A percentile compares a stretch with the other conserved stretches of the same genome.
Evolutionary conservation across 1,140 invertebrate species (phyloP).

Genomic region (Drosophila saltans): DNA sequence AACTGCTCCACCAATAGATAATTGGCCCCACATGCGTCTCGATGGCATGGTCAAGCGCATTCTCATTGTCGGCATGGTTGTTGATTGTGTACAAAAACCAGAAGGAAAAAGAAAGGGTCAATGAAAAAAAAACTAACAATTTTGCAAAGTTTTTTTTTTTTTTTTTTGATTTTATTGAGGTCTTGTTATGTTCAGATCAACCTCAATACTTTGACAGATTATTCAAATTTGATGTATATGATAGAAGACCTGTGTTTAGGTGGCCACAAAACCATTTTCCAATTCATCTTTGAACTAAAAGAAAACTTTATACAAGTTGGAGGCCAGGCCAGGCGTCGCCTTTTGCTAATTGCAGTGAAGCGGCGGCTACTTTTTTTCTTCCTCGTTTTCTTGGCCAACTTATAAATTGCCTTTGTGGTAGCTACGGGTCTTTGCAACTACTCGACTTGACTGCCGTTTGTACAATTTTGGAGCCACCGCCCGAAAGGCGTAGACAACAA

Average conservation of each 20-base stretch:
- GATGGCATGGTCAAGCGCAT: conserved; percentile 51
- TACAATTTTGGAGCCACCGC: conserved; percentile 45
- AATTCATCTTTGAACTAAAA: too few species aligned
- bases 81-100: background rate
- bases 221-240: background rate
- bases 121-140: background rate
- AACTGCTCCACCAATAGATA: conserved; percentile 84
- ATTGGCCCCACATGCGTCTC: conserved; percentile 83
- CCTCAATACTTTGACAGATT: conserved; percentile 5
- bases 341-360: conserved; percentile 56
- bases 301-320: conserved; percentile 15
- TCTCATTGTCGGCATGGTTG: conserved; percentile 42
- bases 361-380: conserved; percentile 18
- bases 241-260: background rate
- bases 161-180: conserved; percentile 21
- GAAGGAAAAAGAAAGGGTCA: conserved; percentile 4
- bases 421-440: background rate
- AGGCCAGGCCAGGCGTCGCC: conserved; percentile 32
- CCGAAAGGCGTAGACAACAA: conserved; percentile 48
- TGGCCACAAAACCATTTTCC: conserved; percentile 4
- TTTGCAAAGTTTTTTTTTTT: background rate
- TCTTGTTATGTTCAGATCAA: background rate
- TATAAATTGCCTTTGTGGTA: conserved; percentile 30
- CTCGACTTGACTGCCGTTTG: conserved; percentile 28
- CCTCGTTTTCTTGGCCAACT: conserved; percentile 27